Evolutionary conservation across 2,888 invertebrate species (phyloP).

Genomic region (Scaeva pyrastri): DNA sequence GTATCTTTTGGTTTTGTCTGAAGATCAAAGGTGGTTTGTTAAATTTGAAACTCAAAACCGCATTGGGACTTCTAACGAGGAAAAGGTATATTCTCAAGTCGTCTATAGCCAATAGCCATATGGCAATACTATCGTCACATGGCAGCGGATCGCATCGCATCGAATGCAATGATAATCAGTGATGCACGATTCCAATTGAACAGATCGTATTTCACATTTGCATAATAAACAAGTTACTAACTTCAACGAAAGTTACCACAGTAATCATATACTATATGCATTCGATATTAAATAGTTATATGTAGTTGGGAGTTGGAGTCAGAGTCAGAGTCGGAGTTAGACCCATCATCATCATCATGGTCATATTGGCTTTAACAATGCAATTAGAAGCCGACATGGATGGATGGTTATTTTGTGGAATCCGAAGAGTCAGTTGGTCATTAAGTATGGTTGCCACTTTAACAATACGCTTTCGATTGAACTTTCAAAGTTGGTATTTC

Average conservation of each 20-base stretch:
- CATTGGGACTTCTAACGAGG: background rate
- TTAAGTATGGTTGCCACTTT: conserved; percentile 7
- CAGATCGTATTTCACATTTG: conserved; percentile 44
- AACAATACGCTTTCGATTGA: too few species aligned
- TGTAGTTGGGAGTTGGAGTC: background rate
- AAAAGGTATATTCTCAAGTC: background rate
- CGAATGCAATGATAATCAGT: conserved; percentile 2
- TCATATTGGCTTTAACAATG: conserved; percentile 9
- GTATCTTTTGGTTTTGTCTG: background rate
- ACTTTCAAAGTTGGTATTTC: too few species aligned
- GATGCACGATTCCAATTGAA: conserved; percentile 35
- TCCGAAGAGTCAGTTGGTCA: conserved; percentile 29
- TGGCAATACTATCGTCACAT: too few species aligned
- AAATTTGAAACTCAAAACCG: conserved; percentile 6
- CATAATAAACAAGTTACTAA: conserved; percentile 40
- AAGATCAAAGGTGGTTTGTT: background rate
- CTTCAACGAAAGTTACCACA: conserved; percentile 28
- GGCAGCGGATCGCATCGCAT: too few species aligned
- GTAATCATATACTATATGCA: too few species aligned
- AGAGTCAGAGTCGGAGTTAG: background rate
- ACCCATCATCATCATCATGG: conserved; percentile 18
- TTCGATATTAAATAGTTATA: too few species aligned
- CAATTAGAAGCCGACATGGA: conserved; percentile 42
- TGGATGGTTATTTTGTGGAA: conserved; percentile 42
- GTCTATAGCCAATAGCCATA: background rate